phyloP scores from a whole-genome alignment of 2,113 vertebrate species.

The Lepus timidus region DNA sequence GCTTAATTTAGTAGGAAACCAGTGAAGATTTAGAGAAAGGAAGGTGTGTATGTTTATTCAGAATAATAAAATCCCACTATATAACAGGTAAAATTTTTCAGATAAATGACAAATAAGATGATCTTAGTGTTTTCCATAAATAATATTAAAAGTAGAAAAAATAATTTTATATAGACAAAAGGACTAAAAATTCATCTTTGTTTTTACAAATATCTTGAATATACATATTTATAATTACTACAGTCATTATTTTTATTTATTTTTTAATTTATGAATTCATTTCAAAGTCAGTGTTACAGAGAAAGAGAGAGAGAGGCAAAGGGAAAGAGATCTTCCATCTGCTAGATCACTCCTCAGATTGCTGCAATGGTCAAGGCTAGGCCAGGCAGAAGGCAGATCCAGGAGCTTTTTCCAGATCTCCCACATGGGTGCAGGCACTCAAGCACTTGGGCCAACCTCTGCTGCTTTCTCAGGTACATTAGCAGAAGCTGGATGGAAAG shows the following conservation, averaged over 20 bases:
- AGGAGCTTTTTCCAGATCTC: too few species aligned
- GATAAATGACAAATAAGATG: neutral
- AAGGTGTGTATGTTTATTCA: neutral
- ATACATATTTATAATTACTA: neutral
- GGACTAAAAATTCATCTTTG: neutral
- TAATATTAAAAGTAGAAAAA: neutral
- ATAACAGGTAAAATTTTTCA: neutral
- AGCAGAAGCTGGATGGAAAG: too few species aligned
- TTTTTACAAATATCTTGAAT: slow-evolving; percentile 40
- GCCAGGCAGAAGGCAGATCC: too few species aligned
- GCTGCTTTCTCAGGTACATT: too few species aligned
- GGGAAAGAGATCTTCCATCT: too few species aligned
- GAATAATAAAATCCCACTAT: neutral
- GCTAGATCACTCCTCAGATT: too few species aligned
- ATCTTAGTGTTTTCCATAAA: neutral
- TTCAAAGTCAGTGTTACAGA: too few species aligned
- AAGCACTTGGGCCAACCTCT: too few species aligned
- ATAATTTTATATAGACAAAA: neutral
- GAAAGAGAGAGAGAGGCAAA: too few species aligned
- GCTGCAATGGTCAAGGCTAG: too few species aligned
- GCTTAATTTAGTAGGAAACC: neutral
- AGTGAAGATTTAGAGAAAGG: neutral
- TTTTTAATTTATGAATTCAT: neutral
- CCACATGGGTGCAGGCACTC: too few species aligned
- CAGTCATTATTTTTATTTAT: neutral